Evolutionary conservation across 2,888 invertebrate genomes (phyloP), one percentile per base, ranked within the genome.

Genomic region (Nemotelus pantherinus): DNA sequence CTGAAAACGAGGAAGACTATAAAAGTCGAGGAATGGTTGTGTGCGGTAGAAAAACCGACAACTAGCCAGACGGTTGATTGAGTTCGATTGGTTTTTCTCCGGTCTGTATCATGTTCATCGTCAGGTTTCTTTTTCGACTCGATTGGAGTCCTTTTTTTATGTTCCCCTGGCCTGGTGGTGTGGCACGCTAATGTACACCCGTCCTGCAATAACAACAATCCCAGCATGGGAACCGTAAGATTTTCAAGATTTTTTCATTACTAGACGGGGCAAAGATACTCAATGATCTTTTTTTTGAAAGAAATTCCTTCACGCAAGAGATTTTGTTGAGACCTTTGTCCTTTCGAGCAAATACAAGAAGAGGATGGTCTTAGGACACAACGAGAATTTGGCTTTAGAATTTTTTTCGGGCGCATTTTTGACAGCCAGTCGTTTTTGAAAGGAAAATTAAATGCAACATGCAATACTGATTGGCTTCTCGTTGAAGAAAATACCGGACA

Each of bases 1-100:
- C 70, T 47, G 4, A 67, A 70, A 70, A 70, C 55, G 43, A 70
- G 70, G 70, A 70, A 70, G 70, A 70, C 70, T 70, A 70, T 53
- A 70, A 70, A 25, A 70, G 70, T 65, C 55, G 55, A 2, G 67
- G 25, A 25, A 25, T 25, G 45, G 64, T 64, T 39, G n/a, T 63
- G 44, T 45, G 64, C 39, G 1, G 45, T 3, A 64, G n/a, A 67
- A 67, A 41, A 25, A 50, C 67, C 39, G 50, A 67, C 50, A 48
- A 50, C 50, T 5, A 25, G 64, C n/a, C 45, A 45, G 65, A 47
- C 5, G n/a, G 44, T 25, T 47, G 43, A 50, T 5, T 9, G 5
- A 50, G 50, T 9, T 9, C 47, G 65, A 47, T 65, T 65, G 65
- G 65, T 70, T 70, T 70, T 55, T 43, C 3, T 53, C 3, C 63